Percentiles rank a stretch among this genome's conserved stretches.
phyloP scores from a whole-genome alignment of 2,888 invertebrate species.

The Pediacus dermestoides region DNA sequence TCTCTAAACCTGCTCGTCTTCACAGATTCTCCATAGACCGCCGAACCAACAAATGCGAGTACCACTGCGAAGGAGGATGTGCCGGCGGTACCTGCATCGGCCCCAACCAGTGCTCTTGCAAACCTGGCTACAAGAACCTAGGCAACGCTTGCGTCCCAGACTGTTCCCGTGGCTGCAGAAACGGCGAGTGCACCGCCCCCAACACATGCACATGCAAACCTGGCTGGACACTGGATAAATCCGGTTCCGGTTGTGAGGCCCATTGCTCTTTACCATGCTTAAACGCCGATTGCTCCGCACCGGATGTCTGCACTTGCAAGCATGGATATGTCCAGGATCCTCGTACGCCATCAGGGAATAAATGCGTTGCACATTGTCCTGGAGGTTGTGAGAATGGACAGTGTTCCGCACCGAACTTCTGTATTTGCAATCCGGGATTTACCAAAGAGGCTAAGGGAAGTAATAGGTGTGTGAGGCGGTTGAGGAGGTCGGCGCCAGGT shows the following conservation, averaged over 20 bases:
- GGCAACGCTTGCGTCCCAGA: conserved; percentile 41
- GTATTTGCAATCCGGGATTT: conserved; percentile 69
- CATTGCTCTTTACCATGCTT: conserved; percentile 55
- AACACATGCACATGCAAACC: conserved; percentile 56
- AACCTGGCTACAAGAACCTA: conserved; percentile 44
- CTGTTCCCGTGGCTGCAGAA: conserved; percentile 49
- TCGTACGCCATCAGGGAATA: conserved; percentile 37
- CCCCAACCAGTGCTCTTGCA: conserved; percentile 53
- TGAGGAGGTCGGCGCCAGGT: conserved; percentile 43
- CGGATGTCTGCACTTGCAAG: conserved; percentile 48
- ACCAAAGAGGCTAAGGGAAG: conserved; percentile 63
- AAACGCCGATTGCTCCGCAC: conserved; percentile 48
- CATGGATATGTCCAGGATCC: conserved; percentile 48
- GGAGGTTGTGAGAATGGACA: conserved; percentile 71
- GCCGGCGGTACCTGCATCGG: conserved; percentile 51
- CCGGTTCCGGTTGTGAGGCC: conserved; percentile 43
- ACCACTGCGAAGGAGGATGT: conserved; percentile 45
- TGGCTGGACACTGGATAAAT: conserved; percentile 33
- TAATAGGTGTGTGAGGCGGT: conserved; percentile 59
- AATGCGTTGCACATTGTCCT: conserved; percentile 58
- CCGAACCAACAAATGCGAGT: conserved; percentile 40
- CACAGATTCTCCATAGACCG: conserved; percentile 50
- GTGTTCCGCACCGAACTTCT: conserved; percentile 70
- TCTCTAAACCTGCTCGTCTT: too few species aligned
- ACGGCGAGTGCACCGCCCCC: conserved; percentile 54